These are phyloP conservation scores for Nestor notabilis DNA, from an alignment of 2,113 vertebrate genomes.

Conservation along the genomic window DNA sequence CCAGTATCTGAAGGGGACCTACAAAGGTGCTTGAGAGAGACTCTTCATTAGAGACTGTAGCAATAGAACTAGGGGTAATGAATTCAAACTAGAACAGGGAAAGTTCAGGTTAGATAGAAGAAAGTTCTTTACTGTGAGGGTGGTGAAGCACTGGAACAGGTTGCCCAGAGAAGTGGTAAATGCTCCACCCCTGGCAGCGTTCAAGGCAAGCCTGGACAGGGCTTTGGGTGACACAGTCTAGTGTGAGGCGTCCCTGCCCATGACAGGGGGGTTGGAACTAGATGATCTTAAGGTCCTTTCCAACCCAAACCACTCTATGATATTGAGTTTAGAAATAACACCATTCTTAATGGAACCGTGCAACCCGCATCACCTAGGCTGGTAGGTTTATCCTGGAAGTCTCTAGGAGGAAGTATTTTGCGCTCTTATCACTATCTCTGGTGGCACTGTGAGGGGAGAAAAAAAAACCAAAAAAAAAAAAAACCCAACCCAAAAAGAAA, in stretches of 20 bases:
- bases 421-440: background rate
- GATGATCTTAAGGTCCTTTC: background rate
- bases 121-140: no score
- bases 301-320: background rate
- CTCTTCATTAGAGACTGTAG: no score
- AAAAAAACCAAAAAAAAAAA: background rate
- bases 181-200: background rate
- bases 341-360: background rate
- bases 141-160: background rate
- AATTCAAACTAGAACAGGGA: no score
- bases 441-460: rapidly evolving
- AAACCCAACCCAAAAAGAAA: background rate
- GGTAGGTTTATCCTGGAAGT: background rate
- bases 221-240: background rate
- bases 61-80: no score
- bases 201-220: background rate
- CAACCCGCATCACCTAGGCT: background rate
- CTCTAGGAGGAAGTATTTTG: background rate
- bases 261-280: background rate
- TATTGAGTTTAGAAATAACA: background rate
- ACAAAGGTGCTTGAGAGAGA: no score
- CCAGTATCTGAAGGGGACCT: no score
- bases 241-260: background rate
- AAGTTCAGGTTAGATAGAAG: no score
- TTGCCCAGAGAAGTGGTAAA: background rate